These are phyloP conservation scores for Merluccius polli DNA, from an alignment of 2,797 vertebrate genomes.

Conservation along the genomic window DNA sequence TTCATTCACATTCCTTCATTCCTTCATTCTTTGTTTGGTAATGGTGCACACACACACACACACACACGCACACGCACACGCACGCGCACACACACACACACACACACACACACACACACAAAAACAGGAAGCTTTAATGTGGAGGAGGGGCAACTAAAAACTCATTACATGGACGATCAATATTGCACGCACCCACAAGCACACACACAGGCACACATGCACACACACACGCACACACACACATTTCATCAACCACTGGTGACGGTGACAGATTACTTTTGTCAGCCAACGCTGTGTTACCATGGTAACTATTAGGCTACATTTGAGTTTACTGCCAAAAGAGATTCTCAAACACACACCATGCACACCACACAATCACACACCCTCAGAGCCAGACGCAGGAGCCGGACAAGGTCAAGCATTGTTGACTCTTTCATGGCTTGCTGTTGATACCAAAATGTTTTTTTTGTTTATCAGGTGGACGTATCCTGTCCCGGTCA, in stretches of 20 bases:
- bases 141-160: slow-evolving; percentile 70
- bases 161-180: slow-evolving; percentile 75
- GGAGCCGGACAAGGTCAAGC: slow-evolving; percentile 19
- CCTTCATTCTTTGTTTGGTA: not conserved
- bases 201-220: not conserved
- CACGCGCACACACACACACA: slow-evolving; percentile 8
- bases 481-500: not conserved
- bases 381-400: slow-evolving; percentile 25
- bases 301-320: slow-evolving; percentile 65
- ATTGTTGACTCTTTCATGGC: not conserved
- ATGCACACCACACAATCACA: not conserved
- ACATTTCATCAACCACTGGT: slow-evolving; percentile 46
- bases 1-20: not conserved
- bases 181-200: slow-evolving; percentile 51
- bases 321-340: slow-evolving; percentile 46
- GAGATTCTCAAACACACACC: not conserved
- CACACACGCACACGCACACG: not conserved
- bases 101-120: slow-evolving; percentile 1
- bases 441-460: not conserved
- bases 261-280: slow-evolving; percentile 67
- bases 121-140: slow-evolving; percentile 45
- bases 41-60: not conserved
- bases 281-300: slow-evolving; percentile 65
- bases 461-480: not conserved
- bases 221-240: slow-evolving; percentile 19